Conservation (phyloP, 2,888 invertebrate species). For the Acleris holmiana region DNA sequence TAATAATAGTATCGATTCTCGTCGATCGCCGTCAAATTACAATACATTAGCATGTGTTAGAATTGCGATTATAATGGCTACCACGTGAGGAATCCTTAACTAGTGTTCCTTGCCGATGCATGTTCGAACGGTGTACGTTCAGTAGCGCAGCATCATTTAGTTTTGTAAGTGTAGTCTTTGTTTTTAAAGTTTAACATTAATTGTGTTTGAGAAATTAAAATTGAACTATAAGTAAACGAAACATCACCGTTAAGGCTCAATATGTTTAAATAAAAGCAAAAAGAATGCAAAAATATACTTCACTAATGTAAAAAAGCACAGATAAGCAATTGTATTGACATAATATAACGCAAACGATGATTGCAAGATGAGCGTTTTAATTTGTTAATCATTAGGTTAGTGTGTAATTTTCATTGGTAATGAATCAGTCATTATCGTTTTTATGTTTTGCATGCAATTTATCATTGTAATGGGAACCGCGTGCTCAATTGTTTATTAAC, state of each 20-base stretch:
- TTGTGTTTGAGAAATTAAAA: no score
- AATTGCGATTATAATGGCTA: conserved; percentile 16
- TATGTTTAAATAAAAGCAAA: not conserved
- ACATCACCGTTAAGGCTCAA: not conserved
- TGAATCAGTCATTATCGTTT: not conserved
- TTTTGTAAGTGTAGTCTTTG: no score
- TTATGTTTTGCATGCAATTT: not conserved
- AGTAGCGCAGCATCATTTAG: not conserved
- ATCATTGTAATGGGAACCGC: no score
- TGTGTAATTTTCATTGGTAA: conserved; percentile 2
- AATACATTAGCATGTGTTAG: conserved; percentile 35
- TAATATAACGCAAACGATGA: conserved; percentile 21
- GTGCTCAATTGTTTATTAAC: no score
- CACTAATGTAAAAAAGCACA: not conserved
- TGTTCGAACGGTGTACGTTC: not conserved
- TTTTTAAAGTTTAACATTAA: no score
- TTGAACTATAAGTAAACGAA: no score
- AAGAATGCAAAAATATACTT: not conserved
- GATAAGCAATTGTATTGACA: not conserved
- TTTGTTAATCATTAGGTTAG: conserved; percentile 26
- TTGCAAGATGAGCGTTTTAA: conserved; percentile 29
- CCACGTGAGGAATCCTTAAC: conserved; percentile 9
- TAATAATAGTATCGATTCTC: conserved; percentile 29
- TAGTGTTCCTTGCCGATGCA: not conserved
- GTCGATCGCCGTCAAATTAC: conserved; percentile 14